Base-by-base conservation (phyloP, 2,888 invertebrate species). In the Limnephilus lunatus region DNA sequence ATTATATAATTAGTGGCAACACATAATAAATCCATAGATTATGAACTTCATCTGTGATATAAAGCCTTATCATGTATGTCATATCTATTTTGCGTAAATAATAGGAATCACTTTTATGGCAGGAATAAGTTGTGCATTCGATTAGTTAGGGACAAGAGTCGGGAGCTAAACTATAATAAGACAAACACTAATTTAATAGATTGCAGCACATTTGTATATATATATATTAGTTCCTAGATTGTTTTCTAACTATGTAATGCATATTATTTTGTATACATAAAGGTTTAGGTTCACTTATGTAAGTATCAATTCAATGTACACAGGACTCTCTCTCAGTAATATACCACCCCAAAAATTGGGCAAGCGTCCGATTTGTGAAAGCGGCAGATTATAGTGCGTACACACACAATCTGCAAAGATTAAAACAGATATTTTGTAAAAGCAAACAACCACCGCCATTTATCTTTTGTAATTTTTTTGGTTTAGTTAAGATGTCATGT, bases 21-120 rank as follows among this genome's bases (percentile, higher is more conserved):
- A 44, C 39, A 19, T 86, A 14, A 68, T 68, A 68, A 25, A 25
- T 19, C 53, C 53, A 53, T 35, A 83, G 11, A 32, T 83, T 19
- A 53, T 30, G 32, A 12, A 35, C 83, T 83, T 25, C 32, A 83
- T 35, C 35, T 44, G 44, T 48, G 44, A 86, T 86, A 86, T 86
- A 68, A 88, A 53, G 44, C 19, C 88, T 88, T 88, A 88, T 86
- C 39, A 88, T 86, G 35, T 68, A 88, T 4, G 35, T 88, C n/a
- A 68, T 88, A 12, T 88, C 35, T 89, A 39, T 44, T 89, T 81
- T 89, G 81, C 39, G 30, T 81, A 81, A 89, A 89, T 89, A 32
- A 89, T 89, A 89, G 89, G 89, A 89, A 81, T 81, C 89, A 89
- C 39, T 89, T 81, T 80, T 89, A 32, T 89, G 89, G 89, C 89